Evolutionary conservation across 1,140 invertebrate genomes (phyloP), one percentile per base, ranked within the genome.

Genomic region (Asbolus verrucosus): DNA sequence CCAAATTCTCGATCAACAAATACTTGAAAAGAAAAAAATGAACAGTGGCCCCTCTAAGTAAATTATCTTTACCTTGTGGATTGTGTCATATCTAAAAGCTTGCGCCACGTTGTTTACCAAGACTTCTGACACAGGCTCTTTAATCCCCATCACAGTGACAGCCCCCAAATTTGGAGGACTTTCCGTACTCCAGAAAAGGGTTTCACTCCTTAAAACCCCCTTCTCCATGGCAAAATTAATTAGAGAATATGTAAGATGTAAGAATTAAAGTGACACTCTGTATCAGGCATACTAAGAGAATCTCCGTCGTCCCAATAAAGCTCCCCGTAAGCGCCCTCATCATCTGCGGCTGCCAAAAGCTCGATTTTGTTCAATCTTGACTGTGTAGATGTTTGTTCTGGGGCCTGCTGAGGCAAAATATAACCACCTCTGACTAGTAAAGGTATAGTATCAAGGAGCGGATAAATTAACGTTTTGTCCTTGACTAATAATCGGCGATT

Each of bases 221-320:
- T 85, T 78, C 18, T 82, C 76, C 8, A 86, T 77, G 0, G 71
- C 70, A 75, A 91, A 90, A 8, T 83, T 78, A 13, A 89, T 81
- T 73, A 87, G 82, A n/a, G n/a, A n/a, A n/a, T n/a, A n/a, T n/a
- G n/a, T n/a, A n/a, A n/a, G n/a, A n/a, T n/a, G n/a, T n/a, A n/a
- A n/a, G n/a, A n/a, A n/a, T n/a, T n/a, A n/a, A n/a, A n/a, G n/a
- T n/a, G n/a, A n/a, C n/a, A n/a, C n/a, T n/a, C n/a, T n/a, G n/a
- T n/a, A n/a, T n/a, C n/a, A n/a, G n/a, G n/a, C 68, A 69, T 18
- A 91, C 90, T 87, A 75, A 90, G 78, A 72, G 85, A 87, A 50
- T 92, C 90, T 0, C 91, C 92, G 75, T 93, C 91, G 78, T 94
- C 92, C 90, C 90, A 92, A 79, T 88, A 93, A 0, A 93, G 81